Evolutionary conservation across 2,888 invertebrate genomes (phyloP).

Genomic region (Stegana nigrithorax): DNA sequence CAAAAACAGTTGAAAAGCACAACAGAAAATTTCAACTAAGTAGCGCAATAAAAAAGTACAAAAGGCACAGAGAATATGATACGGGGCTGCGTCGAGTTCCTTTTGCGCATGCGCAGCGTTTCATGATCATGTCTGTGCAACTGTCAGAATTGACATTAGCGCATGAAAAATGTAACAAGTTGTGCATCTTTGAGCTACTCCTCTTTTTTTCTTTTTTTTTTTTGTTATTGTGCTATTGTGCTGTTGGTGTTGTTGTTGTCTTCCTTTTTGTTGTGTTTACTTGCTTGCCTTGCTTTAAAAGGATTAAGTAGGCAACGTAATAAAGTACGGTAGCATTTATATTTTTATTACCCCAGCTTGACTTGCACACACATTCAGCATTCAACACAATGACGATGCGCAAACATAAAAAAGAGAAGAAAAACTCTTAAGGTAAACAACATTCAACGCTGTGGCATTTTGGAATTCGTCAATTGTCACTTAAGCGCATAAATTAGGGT

Average conservation of each 20-base stretch:
- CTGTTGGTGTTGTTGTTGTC: too few species aligned
- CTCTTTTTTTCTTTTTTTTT: too few species aligned
- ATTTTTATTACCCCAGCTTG: constrained; percentile 54
- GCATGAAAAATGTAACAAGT: constrained; percentile 64
- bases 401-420: constrained; percentile 22
- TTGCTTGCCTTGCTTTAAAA: too few species aligned
- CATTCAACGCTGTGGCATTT: background rate
- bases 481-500: constrained; percentile 60
- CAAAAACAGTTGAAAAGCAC: constrained; percentile 24
- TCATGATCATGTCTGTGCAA: constrained; percentile 40
- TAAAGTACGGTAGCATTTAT: constrained; percentile 59
- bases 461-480: constrained; percentile 60
- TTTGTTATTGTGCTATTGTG: too few species aligned
- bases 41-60: constrained; percentile 20
- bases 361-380: too few species aligned
- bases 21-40: constrained; percentile 7
- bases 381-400: too few species aligned
- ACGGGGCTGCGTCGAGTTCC: too few species aligned
- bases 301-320: constrained; percentile 51
- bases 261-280: too few species aligned
- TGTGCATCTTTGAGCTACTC: constrained; percentile 39
- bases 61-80: constrained; percentile 3
- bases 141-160: constrained; percentile 62
- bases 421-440: background rate
- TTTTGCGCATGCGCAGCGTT: constrained; percentile 7